Base-by-base conservation (phyloP, 2,888 invertebrate species). In the Epiperipatus broadwayi region DNA sequence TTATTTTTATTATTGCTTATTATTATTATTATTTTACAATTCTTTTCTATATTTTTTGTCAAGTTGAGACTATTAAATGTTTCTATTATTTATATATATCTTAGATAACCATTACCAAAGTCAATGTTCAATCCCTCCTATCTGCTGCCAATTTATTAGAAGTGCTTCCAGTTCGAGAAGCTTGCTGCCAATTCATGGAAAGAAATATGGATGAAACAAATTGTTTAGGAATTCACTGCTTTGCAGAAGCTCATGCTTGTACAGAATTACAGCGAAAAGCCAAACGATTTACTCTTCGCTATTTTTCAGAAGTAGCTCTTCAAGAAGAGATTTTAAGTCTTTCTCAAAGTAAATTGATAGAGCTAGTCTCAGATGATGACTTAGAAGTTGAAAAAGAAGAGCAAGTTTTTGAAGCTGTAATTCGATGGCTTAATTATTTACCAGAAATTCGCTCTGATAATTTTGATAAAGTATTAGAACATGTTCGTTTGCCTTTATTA, bases 151-250 rank as follows among this genome's bases (percentile, higher is more conserved):
- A 61, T 46, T 49, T 63, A 3, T 50, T 63, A 3, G 55, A 60
- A 45, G 52, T 63, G 7, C 44, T 60, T 18, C 54, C 59, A 8
- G 57, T 63, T 3, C 49, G 56, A 31, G 59, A 61, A 41, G 61
- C 62, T 4, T 61, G 61, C 40, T 61, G 62, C 44, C 48, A 48
- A 18, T 63, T 59, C 43, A 48, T 63, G 40, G 57, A 59, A 41
- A 48, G 53, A 30, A 58, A 63, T 47, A 63, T 64, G 58, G 62
- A 63, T 45, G 54, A 56, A 15, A 50, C 53, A 7, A 67, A 66
- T 49, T 64, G 64, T 47, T 49, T 66, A 16, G 64, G 64, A 4
- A 63, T 66, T 34, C 64, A 64, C 51, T 61, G 63, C 44, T 61
- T 66, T 48, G 63, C 65, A 16, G 61, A 65, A 42, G 52, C 60